Evolutionary conservation across 2,888 invertebrate genomes (phyloP).

Genomic region (Nasonovia ribisnigri): DNA sequence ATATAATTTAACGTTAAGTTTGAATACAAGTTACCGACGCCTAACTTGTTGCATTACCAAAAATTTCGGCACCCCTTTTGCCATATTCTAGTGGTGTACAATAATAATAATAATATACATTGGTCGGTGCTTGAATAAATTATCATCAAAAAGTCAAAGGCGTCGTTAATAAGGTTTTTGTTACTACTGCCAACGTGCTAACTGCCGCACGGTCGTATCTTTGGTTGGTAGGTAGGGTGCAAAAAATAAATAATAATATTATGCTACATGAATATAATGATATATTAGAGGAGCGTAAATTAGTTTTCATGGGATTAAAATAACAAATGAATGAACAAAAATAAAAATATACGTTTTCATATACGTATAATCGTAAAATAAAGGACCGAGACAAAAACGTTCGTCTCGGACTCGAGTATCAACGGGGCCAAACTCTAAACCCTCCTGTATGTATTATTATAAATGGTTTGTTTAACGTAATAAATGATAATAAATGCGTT

Average conservation of each 20-base stretch:
- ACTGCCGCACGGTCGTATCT: constrained; percentile 5
- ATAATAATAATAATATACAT: neutral
- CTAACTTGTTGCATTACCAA: constrained; percentile 48
- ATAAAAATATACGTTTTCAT: neutral
- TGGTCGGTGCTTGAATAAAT: constrained; percentile 48
- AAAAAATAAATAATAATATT: neutral
- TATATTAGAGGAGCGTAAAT: neutral
- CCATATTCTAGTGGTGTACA: neutral
- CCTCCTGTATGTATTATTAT: neutral
- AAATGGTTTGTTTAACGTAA: constrained; percentile 29
- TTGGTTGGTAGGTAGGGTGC: neutral
- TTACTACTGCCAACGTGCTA: neutral
- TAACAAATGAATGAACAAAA: neutral
- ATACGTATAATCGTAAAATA: neutral
- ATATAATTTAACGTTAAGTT: neutral
- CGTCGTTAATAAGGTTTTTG: constrained; percentile 52
- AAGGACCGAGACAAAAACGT: neutral
- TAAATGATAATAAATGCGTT: constrained; percentile 59
- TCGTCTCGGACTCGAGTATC: neutral
- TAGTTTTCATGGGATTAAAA: constrained; percentile 1
- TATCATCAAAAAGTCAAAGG: constrained; percentile 46
- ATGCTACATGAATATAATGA: constrained; percentile 13
- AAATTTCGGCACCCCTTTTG: constrained; percentile 7
- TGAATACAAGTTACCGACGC: neutral
- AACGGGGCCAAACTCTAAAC: neutral